These are phyloP conservation scores for Henricia sp. DNA, from an alignment of 53 echinoderm and acorn worm genomes.

Conservation along the genomic window DNA sequence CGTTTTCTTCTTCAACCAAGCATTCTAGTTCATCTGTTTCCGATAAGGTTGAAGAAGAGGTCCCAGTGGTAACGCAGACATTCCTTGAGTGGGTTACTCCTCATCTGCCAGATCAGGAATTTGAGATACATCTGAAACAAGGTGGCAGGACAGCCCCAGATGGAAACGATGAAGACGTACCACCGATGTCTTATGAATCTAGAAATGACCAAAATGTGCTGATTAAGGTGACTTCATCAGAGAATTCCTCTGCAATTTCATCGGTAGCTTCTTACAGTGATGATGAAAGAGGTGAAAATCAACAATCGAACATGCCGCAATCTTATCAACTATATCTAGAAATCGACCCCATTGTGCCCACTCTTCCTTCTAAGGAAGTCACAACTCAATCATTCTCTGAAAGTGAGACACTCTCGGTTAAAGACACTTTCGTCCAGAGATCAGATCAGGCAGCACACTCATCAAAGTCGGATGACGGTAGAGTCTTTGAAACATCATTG, in stretches of 20 bases:
- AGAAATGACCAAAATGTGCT: not conserved
- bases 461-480: constrained; percentile 14
- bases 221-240: not conserved
- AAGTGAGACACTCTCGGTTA: constrained; percentile 17
- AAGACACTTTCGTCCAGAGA: constrained; percentile 10
- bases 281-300: constrained; percentile 2
- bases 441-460: not conserved
- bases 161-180: not conserved
- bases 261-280: constrained; percentile 20
- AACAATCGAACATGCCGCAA: no score
- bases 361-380: not conserved
- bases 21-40: constrained; percentile 14
- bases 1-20: not conserved
- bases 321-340: constrained; percentile 21
- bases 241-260: constrained; percentile 20
- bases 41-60: constrained; percentile 23
- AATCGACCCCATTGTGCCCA: constrained; percentile 11
- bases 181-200: not conserved
- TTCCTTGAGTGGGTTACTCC: constrained; percentile 53
- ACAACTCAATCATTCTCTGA: constrained; percentile 15
- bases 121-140: constrained; percentile 11
- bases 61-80: constrained; percentile 41
- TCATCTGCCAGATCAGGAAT: constrained; percentile 48
- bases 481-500: constrained; percentile 31
- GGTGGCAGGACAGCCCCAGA: not conserved